A percentile compares a stretch with the other conserved stretches of the same genome.
These are phyloP conservation scores for Ips typographus DNA, from an alignment of 1,140 invertebrate species.

Conservation along the genomic window DNA sequence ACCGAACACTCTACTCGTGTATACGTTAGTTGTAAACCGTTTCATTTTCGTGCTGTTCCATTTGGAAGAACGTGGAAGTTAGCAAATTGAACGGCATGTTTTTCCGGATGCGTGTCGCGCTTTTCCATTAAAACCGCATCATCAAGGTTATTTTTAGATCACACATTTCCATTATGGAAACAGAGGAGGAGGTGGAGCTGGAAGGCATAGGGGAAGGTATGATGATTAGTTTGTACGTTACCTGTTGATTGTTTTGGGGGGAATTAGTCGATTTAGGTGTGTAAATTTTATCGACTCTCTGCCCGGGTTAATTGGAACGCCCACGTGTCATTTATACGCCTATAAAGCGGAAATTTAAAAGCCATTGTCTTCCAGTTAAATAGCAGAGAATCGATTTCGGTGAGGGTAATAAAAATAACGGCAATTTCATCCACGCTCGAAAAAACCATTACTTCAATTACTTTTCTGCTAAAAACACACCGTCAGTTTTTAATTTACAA, in stretches of 20 bases:
- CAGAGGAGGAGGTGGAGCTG: neutral
- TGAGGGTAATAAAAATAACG: too few relatives aligned
- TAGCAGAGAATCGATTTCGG: neutral
- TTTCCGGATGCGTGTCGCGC: neutral
- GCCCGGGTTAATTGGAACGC: neutral
- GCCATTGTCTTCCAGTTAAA: neutral
- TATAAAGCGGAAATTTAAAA: neutral
- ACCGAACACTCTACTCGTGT: neutral
- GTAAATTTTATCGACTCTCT: neutral
- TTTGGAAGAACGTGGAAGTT: slow-evolving; percentile 4
- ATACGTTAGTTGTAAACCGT: slow-evolving; percentile 22
- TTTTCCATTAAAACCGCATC: slow-evolving; percentile 5
- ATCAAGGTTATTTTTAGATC: slow-evolving; percentile 1
- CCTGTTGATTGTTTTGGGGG: neutral
- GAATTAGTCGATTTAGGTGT: neutral
- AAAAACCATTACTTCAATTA: too few relatives aligned
- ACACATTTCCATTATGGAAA: neutral
- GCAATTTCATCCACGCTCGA: too few relatives aligned
- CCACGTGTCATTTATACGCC: neutral
- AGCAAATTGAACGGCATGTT: neutral
- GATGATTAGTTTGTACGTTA: neutral
- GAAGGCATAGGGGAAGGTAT: neutral
- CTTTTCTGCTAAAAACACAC: too few relatives aligned
- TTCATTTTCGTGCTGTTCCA: slow-evolving; percentile 10
- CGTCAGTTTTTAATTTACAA: too few relatives aligned